Evolutionary conservation across 2,113 vertebrate genomes (phyloP).

Genomic region (Macrotus californicus): DNA sequence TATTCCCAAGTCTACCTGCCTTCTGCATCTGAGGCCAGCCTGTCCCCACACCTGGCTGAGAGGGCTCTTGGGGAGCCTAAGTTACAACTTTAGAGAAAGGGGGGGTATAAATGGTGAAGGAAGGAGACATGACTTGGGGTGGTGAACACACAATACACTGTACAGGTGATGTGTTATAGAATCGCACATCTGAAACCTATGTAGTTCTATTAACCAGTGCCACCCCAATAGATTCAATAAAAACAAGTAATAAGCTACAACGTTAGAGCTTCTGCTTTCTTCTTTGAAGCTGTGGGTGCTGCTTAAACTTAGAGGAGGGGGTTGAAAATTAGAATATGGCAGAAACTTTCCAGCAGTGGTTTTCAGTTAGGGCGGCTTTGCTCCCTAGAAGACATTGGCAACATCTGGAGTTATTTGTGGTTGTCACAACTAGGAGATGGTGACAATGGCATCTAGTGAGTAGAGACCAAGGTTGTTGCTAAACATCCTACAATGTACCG

Average conservation of each 20-base stretch:
- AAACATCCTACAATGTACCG: neutral
- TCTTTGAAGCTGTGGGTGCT: slow-evolving; percentile 20
- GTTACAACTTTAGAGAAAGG: neutral
- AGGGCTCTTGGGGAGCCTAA: slow-evolving; percentile 9
- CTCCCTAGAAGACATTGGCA: neutral
- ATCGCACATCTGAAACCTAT: neutral
- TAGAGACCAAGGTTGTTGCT: neutral
- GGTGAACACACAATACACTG: neutral
- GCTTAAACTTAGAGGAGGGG: neutral
- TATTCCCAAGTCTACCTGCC: slow-evolving; percentile 63
- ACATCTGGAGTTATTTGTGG: neutral
- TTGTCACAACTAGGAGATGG: neutral
- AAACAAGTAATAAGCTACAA: neutral
- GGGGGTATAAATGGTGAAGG: neutral
- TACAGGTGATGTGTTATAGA: neutral
- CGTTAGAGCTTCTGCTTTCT: slow-evolving; percentile 50
- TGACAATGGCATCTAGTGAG: neutral
- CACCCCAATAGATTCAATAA: neutral
- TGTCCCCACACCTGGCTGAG: slow-evolving; percentile 63
- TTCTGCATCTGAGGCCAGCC: slow-evolving; percentile 64
- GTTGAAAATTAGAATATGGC: slow-evolving; percentile 42
- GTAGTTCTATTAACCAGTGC: neutral
- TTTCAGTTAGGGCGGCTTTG: neutral
- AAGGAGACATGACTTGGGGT: neutral
- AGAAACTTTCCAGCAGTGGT: slow-evolving; percentile 19